Evolutionary conservation across 2,797 vertebrate genomes (phyloP).

Genomic region (Furcifer pardalis): DNA sequence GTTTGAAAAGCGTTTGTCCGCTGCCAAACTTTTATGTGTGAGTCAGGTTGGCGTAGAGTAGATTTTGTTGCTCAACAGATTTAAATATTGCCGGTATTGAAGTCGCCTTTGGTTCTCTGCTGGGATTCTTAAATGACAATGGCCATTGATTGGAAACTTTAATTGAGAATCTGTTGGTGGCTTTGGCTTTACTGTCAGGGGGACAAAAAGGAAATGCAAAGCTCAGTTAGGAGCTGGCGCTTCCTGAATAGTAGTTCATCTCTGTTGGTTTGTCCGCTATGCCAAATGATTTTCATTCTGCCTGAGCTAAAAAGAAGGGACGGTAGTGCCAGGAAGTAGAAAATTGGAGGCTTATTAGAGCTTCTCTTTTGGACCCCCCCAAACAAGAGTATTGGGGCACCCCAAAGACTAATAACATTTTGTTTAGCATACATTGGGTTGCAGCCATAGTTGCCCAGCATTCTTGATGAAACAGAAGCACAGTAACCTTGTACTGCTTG

Average conservation of each 20-base stretch:
- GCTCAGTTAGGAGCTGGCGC: constrained; percentile 50
- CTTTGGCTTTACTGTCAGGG: constrained; percentile 49
- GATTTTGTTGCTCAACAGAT: constrained; percentile 66
- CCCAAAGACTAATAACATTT: no score
- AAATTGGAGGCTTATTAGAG: no score
- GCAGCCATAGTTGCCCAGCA: no score
- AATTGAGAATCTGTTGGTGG: constrained; percentile 61
- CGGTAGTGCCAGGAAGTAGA: no score
- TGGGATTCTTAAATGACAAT: constrained; percentile 70
- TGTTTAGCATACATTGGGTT: no score
- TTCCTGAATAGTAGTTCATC: not conserved
- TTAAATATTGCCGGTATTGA: no score
- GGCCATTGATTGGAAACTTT: constrained; percentile 72
- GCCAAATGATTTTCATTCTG: not conserved
- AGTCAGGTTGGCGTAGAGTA: no score
- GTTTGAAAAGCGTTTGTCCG: constrained; percentile 34
- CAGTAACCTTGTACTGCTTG: constrained; percentile 21
- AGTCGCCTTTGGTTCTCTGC: constrained; percentile 68
- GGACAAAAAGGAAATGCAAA: constrained; percentile 29
- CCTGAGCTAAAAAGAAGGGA: not conserved
- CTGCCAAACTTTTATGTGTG: no score
- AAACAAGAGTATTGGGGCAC: no score
- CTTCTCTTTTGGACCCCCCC: no score
- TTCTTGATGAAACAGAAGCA: no score
- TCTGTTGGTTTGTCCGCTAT: not conserved